phyloP scores from a whole-genome alignment of 2,113 vertebrate genomes.

The Struthio camelus region DNA sequence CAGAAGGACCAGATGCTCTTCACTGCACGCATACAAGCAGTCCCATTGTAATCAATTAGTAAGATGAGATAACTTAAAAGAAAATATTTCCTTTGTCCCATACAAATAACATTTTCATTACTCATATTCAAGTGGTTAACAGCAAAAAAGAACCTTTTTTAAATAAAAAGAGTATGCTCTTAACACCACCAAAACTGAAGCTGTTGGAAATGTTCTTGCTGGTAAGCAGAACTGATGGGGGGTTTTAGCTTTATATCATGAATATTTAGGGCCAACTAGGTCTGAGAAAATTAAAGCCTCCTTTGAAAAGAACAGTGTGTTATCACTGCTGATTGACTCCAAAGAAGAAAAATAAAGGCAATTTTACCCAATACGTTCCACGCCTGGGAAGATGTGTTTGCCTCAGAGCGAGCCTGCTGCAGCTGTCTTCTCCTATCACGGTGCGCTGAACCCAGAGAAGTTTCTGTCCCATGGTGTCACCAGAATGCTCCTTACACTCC shows the following conservation, averaged over 20 bases:
- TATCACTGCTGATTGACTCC: not conserved
- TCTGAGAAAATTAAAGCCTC: not conserved
- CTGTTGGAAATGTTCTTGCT: not conserved
- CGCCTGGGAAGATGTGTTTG: not conserved
- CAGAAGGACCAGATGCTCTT: not conserved
- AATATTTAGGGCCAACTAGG: not conserved
- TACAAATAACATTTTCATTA: slow-evolving; percentile 27
- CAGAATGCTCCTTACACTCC: not conserved
- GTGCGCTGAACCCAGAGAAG: not conserved
- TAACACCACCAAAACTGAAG: not conserved
- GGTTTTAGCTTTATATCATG: not conserved
- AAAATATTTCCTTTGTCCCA: slow-evolving; percentile 1
- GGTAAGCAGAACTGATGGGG: not conserved
- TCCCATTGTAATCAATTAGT: not conserved
- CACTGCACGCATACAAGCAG: not conserved
- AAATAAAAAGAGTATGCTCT: not conserved
- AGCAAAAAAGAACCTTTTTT: not conserved
- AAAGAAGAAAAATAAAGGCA: not conserved
- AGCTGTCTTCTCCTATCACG: not conserved
- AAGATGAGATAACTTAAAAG: slow-evolving; percentile 24
- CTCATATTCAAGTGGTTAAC: slow-evolving; percentile 5
- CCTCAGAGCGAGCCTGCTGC: fast-evolving
- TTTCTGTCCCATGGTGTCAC: not conserved
- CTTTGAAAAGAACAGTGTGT: not conserved
- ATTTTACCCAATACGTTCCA: fast-evolving